Conservation (phyloP, 2,888 invertebrate species). For the Chrysina gloriosa region DNA sequence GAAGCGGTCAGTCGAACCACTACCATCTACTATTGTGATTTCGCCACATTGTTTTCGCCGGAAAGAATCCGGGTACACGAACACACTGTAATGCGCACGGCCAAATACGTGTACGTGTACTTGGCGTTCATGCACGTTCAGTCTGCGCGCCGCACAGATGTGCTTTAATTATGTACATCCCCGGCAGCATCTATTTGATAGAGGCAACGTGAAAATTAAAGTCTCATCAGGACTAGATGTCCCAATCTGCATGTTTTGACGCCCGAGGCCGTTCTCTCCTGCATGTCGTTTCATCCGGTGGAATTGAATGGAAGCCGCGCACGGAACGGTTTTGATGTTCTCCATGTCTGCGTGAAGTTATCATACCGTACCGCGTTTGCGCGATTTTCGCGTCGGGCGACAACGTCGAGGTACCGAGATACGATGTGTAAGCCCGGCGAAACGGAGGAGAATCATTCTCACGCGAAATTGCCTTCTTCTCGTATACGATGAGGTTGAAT, state of each 20-base stretch:
- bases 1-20: background rate
- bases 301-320: slow-evolving; percentile 13
- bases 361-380: background rate
- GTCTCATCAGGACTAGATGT: slow-evolving; percentile 44
- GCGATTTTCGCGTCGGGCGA: background rate
- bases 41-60: slow-evolving; percentile 4
- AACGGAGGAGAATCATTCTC: background rate
- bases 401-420: background rate
- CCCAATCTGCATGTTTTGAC: slow-evolving; percentile 46
- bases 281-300: slow-evolving; percentile 17
- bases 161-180: slow-evolving; percentile 40
- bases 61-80: background rate
- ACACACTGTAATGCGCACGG: background rate
- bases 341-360: slow-evolving; percentile 12
- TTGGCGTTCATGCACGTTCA: background rate
- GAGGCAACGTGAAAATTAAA: slow-evolving; percentile 47
- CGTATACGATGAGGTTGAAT: background rate
- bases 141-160: slow-evolving; percentile 10
- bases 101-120: slow-evolving; percentile 6
- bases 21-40: slow-evolving; percentile 14
- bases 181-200: slow-evolving; percentile 40
- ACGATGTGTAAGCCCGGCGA: background rate
- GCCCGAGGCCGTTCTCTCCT: slow-evolving; percentile 27
- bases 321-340: slow-evolving; percentile 20
- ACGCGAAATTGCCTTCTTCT: background rate